Conservation (phyloP, 2,113 vertebrate genomes). For the Alouatta palliata region DNA sequence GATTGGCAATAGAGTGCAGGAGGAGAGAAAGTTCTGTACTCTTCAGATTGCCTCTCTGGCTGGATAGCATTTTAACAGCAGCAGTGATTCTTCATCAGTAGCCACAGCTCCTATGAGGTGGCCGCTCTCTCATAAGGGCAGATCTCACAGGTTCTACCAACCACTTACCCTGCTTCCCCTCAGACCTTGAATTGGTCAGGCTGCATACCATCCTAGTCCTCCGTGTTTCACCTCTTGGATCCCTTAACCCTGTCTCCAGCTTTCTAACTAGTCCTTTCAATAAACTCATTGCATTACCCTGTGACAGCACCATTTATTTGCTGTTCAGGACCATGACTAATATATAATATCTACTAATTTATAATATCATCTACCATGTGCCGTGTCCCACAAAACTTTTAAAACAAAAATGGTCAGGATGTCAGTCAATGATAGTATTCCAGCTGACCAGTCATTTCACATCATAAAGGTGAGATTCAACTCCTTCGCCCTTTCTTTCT, state of each 20-base stretch:
- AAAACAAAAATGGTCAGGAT: not conserved
- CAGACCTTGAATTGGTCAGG: too few relatives aligned
- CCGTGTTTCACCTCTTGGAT: not conserved
- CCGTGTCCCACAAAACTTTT: not conserved
- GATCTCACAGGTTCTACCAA: not conserved
- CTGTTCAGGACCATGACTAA: not conserved
- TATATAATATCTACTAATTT: not conserved
- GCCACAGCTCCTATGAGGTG: rapidly evolving
- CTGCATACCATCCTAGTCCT: not conserved
- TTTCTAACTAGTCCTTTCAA: not conserved
- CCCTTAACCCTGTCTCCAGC: not conserved
- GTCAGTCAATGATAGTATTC: not conserved
- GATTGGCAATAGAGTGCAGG: not conserved
- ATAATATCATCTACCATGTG: not conserved
- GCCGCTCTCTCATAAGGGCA: not conserved
- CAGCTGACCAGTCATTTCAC: not conserved
- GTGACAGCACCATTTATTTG: not conserved
- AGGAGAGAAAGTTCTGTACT: not conserved
- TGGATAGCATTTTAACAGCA: not conserved
- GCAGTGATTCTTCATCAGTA: not conserved
- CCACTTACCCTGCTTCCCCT: rapidly evolving
- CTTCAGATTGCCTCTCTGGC: not conserved
- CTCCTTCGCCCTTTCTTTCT: not conserved
- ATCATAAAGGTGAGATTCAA: not conserved
- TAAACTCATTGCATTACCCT: not conserved